Conservation (phyloP, 2,888 invertebrate species). For the Lymantria dispar region DNA sequence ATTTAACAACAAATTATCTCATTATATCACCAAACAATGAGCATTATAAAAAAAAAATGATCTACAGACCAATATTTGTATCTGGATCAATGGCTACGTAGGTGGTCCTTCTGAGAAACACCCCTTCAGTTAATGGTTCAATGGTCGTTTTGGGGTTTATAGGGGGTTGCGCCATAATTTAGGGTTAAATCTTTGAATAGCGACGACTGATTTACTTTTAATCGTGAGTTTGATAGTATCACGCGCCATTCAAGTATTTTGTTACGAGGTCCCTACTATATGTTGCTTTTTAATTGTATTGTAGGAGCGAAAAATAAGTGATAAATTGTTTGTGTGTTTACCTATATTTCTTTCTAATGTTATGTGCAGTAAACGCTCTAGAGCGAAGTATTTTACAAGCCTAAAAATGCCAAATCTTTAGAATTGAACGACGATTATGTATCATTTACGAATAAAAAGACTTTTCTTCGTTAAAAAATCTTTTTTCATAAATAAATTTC, state of each 20-base stretch:
- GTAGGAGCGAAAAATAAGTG: too few relatives aligned
- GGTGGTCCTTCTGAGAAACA: constrained; percentile 74
- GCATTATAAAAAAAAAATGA: constrained; percentile 45
- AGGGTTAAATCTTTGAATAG: constrained; percentile 58
- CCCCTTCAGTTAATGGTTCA: constrained; percentile 61
- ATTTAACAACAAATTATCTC: constrained; percentile 64
- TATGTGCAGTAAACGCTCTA: too few relatives aligned
- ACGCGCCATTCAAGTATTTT: constrained; percentile 60
- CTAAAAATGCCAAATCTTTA: too few relatives aligned
- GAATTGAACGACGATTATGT: too few relatives aligned
- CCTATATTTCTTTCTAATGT: too few relatives aligned
- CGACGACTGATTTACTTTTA: constrained; percentile 71
- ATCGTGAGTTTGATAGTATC: constrained; percentile 73
- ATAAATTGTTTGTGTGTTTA: too few relatives aligned
- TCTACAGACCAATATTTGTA: constrained; percentile 55
- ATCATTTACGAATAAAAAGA: too few relatives aligned
- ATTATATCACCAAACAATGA: constrained; percentile 51
- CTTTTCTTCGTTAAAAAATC: too few relatives aligned
- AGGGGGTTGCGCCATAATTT: constrained; percentile 59
- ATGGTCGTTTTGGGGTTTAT: constrained; percentile 51
- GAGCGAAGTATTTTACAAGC: too few relatives aligned
- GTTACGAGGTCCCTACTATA: constrained; percentile 57
- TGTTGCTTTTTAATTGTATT: constrained; percentile 18
- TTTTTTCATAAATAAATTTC: too few relatives aligned
- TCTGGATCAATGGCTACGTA: constrained; percentile 65